Conservation (phyloP, 2,888 invertebrate genomes). For the Elegia similella region DNA sequence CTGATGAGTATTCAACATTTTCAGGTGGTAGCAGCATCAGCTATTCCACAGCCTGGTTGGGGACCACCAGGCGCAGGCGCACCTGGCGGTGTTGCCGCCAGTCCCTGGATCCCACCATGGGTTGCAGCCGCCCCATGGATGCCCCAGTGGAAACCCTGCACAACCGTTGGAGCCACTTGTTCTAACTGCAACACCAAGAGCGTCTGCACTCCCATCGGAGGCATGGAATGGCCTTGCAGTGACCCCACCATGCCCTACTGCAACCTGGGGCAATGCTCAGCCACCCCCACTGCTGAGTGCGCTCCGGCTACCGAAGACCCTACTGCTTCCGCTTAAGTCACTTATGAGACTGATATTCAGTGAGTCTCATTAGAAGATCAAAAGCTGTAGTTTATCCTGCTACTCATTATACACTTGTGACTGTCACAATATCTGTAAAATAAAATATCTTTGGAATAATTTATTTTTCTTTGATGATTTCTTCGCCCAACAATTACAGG, state of each 20-base stretch:
- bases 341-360: background rate
- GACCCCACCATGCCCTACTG: slow-evolving; percentile 69
- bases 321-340: slow-evolving; percentile 20
- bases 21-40: slow-evolving; percentile 54
- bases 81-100: slow-evolving; percentile 37
- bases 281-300: slow-evolving; percentile 63
- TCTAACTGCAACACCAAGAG: slow-evolving; percentile 60
- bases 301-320: slow-evolving; percentile 36
- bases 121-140: slow-evolving; percentile 60
- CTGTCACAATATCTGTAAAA: background rate
- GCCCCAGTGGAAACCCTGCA: slow-evolving; percentile 64
- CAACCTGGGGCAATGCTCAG: slow-evolving; percentile 71
- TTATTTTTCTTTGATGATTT: background rate
- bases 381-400: slow-evolving; percentile 3
- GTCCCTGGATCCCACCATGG: slow-evolving; percentile 72
- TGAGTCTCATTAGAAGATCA: slow-evolving; percentile 6
- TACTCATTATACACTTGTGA: background rate
- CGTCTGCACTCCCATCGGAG: slow-evolving; percentile 68
- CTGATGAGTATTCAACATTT: slow-evolving; percentile 12
- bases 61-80: slow-evolving; percentile 26
- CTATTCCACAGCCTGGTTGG: slow-evolving; percentile 45
- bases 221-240: slow-evolving; percentile 53
- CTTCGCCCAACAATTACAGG: too few relatives aligned
- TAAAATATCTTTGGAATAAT: background rate
- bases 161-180: slow-evolving; percentile 55